Percentiles rank a stretch among this genome's conserved stretches.
phyloP scores from a whole-genome alignment of 2,797 vertebrate genomes.

The Coluber constrictor region DNA sequence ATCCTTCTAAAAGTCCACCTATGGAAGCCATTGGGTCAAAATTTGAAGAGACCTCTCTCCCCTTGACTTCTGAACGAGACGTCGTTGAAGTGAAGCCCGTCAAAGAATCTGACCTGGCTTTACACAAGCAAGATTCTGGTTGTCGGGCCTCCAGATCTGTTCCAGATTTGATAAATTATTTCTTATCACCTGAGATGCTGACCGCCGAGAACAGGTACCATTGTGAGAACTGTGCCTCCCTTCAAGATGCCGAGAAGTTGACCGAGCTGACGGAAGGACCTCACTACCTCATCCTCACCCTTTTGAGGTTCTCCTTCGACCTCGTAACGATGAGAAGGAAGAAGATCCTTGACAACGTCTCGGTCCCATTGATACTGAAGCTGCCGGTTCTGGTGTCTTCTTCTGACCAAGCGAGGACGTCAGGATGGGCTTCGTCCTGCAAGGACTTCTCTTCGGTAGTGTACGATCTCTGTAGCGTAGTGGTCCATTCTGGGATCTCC shows the following conservation, averaged over 20 bases:
- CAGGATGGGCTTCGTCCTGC: not conserved
- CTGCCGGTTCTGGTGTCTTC: slow-evolving; percentile 63
- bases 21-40: slow-evolving; percentile 45
- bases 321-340: slow-evolving; percentile 74
- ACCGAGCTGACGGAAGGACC: slow-evolving; percentile 75
- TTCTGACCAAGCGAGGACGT: rapidly evolving
- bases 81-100: not conserved
- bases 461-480: slow-evolving; percentile 78
- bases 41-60: not conserved
- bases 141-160: slow-evolving; percentile 68
- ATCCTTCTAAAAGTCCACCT: not conserved
- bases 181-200: slow-evolving; percentile 76
- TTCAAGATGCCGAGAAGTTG: slow-evolving; percentile 79
- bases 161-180: slow-evolving; percentile 80
- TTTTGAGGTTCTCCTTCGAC: slow-evolving; percentile 79
- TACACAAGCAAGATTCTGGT: slow-evolving; percentile 17
- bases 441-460: slow-evolving; percentile 53
- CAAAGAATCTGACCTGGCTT: not conserved
- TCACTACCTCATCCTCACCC: slow-evolving; percentile 78
- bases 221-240: slow-evolving; percentile 75
- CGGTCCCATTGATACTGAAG: slow-evolving; percentile 73
- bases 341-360: slow-evolving; percentile 78
- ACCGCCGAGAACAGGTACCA: slow-evolving; percentile 78
- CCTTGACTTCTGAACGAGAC: not conserved
- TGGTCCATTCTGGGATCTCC: slow-evolving; percentile 79